Conservation (phyloP, 2,113 vertebrate species). For the Struthio camelus region DNA sequence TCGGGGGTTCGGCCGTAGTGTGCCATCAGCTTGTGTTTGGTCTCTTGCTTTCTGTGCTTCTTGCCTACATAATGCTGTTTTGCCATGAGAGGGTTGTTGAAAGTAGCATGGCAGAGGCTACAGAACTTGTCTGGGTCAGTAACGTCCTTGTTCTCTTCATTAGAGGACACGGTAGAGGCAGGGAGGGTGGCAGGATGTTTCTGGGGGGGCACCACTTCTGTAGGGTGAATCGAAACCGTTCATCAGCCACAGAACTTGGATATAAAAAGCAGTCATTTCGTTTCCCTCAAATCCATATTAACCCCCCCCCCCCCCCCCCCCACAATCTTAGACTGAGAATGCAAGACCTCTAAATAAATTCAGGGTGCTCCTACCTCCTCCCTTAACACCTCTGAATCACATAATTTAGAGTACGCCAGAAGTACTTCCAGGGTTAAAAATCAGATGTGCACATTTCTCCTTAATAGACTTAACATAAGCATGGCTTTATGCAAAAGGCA, state of each 20-base stretch:
- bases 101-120: constrained; percentile 93
- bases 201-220: constrained; percentile 45
- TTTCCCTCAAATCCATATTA: background rate
- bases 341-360: background rate
- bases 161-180: constrained; percentile 47
- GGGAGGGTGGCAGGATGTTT: constrained; percentile 64
- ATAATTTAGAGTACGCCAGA: background rate
- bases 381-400: background rate
- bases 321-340: background rate
- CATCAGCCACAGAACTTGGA: background rate
- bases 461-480: background rate
- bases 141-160: constrained; percentile 59
- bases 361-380: background rate
- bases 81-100: constrained; percentile 96
- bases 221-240: constrained; percentile 25
- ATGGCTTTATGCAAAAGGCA: background rate
- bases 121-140: constrained; percentile 91
- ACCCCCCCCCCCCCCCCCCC: background rate
- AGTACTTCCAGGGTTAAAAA: background rate
- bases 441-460: background rate
- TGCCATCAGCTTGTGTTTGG: constrained; percentile 94
- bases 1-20: constrained; percentile 86
- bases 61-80: constrained; percentile 96
- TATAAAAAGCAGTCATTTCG: background rate
- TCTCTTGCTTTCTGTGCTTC: constrained; percentile 95